phyloP scores from a whole-genome alignment of 2,113 vertebrate genomes.

The Ochotona princeps region DNA sequence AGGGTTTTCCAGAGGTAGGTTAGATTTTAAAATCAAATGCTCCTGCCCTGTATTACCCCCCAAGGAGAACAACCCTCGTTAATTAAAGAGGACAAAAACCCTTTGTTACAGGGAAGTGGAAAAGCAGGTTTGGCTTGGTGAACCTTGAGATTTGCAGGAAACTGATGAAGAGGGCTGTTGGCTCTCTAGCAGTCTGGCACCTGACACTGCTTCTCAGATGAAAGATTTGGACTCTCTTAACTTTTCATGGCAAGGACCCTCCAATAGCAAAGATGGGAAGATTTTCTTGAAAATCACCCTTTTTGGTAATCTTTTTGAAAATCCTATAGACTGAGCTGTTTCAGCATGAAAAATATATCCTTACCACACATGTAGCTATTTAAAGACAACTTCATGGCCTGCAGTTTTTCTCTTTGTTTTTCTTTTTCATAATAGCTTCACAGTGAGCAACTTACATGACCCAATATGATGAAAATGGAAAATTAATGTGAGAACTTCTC shows the following conservation, averaged over 20 bases:
- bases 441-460: neutral
- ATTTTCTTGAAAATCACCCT: constrained; percentile 15
- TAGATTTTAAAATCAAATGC: constrained; percentile 22
- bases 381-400: neutral
- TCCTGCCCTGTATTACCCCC: neutral
- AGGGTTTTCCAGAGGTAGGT: neutral
- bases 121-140: neutral
- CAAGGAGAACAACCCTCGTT: neutral
- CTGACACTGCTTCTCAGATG: neutral
- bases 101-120: constrained; percentile 16
- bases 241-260: neutral
- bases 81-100: neutral
- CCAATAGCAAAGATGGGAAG: neutral
- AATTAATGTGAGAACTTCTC: neutral
- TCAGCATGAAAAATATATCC: neutral
- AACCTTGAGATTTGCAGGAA: neutral
- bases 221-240: neutral
- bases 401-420: constrained; percentile 35
- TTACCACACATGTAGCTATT: neutral
- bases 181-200: neutral
- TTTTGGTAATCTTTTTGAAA: neutral
- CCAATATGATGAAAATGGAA: constrained; percentile 39
- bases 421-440: constrained; percentile 28
- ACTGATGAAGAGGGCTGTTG: neutral
- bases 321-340: neutral